Evolutionary conservation across 2,797 vertebrate species (phyloP).

Genomic region (Tachyglossus aculeatus): DNA sequence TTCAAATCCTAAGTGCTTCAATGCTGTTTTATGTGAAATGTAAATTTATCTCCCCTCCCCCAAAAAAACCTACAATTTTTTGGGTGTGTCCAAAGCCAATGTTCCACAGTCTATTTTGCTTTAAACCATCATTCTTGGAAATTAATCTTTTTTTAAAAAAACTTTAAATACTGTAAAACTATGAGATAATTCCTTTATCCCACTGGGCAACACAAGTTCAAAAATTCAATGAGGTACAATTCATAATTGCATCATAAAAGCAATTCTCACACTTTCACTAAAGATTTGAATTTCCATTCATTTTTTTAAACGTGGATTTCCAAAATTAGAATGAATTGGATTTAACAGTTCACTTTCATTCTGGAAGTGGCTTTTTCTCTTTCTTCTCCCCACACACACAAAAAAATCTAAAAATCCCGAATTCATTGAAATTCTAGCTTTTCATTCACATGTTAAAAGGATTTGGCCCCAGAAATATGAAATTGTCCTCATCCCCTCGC

Average conservation of each 20-base stretch:
- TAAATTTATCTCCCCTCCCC: conserved; percentile 43
- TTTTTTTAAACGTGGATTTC: conserved; percentile 41
- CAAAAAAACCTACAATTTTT: conserved; percentile 59
- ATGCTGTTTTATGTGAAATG: conserved; percentile 69
- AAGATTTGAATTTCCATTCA: conserved; percentile 33
- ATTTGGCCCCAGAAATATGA: conserved; percentile 48
- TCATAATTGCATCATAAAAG: conserved; percentile 69
- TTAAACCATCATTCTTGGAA: conserved; percentile 60
- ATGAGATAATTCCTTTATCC: conserved; percentile 47
- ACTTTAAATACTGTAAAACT: conserved; percentile 62
- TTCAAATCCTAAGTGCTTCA: conserved; percentile 65
- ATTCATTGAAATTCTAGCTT: conserved; percentile 76
- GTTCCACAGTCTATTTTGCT: conserved; percentile 64
- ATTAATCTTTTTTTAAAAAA: too few species aligned
- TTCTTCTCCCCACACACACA: conserved; percentile 11
- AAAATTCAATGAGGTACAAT: conserved; percentile 76
- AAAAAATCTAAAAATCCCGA: conserved; percentile 32
- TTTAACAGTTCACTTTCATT: conserved; percentile 30
- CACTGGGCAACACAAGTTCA: conserved; percentile 59
- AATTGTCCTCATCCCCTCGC: conserved; percentile 8
- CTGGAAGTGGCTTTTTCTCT: conserved; percentile 35
- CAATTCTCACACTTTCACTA: too few species aligned
- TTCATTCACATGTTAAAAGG: conserved; percentile 67
- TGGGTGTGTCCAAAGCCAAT: conserved; percentile 77
- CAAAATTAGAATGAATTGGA: conserved; percentile 48